Evolutionary conservation across 92 coral and sea anemone species (phyloP).

Genomic region (Isaurus tuberculatus): DNA sequence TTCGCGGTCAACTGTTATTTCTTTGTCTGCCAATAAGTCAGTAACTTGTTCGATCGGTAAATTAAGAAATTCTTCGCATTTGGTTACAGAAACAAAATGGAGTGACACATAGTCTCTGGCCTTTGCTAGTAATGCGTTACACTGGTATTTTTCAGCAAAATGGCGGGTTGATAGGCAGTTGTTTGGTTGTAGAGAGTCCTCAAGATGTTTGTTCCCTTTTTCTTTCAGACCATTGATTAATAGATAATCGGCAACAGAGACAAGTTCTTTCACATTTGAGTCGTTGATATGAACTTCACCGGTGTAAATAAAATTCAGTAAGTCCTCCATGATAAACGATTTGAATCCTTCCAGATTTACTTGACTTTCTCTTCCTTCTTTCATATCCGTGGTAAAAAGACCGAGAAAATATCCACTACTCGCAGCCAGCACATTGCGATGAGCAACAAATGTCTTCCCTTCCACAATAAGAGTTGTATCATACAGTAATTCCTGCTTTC

Average conservation of each 20-base stretch:
- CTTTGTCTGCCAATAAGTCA: slow-evolving; percentile 81
- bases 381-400: slow-evolving; percentile 90
- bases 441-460: slow-evolving; percentile 80
- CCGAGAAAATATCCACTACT: slow-evolving; percentile 89
- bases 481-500: slow-evolving; percentile 81
- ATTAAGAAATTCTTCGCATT: slow-evolving; percentile 80
- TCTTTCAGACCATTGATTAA: slow-evolving; percentile 76
- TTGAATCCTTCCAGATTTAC: slow-evolving; percentile 72
- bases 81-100: slow-evolving; percentile 84
- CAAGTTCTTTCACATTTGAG: slow-evolving; percentile 85
- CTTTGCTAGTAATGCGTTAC: slow-evolving; percentile 71
- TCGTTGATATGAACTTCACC: slow-evolving; percentile 78
- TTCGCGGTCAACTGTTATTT: slow-evolving; percentile 74
- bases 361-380: slow-evolving; percentile 63
- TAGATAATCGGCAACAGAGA: slow-evolving; percentile 89
- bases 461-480: slow-evolving; percentile 84
- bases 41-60: slow-evolving; percentile 69
- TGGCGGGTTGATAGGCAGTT: slow-evolving; percentile 89
- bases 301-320: slow-evolving; percentile 86
- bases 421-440: slow-evolving; percentile 89
- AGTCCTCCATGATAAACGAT: slow-evolving; percentile 81
- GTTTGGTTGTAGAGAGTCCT: slow-evolving; percentile 69
- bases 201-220: slow-evolving; percentile 79
- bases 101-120: slow-evolving; percentile 78
- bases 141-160: slow-evolving; percentile 89